These are phyloP conservation scores for Tricholaema leucomelas DNA, from an alignment of 2,113 vertebrate genomes.

Conservation along the genomic window DNA sequence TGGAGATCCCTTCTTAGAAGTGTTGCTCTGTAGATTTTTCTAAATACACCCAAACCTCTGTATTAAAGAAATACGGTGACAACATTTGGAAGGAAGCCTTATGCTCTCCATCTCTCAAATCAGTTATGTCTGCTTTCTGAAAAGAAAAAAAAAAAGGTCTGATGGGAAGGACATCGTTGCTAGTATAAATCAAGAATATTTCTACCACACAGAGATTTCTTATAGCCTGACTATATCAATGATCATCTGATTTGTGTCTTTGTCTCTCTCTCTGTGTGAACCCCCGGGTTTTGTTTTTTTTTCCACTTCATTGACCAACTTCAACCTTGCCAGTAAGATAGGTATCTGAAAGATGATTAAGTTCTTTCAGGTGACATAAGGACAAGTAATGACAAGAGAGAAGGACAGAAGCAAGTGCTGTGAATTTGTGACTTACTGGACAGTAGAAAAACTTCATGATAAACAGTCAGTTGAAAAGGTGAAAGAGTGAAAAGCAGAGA, in stretches of 20 bases:
- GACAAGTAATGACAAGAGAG: neutral
- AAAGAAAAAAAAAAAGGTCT: neutral
- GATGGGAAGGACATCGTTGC: neutral
- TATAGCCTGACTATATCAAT: neutral
- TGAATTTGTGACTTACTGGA: neutral
- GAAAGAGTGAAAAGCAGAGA: neutral
- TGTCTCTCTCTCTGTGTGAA: neutral
- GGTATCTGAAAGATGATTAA: neutral
- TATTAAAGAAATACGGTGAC: neutral
- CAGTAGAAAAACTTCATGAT: neutral
- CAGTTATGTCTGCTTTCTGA: neutral
- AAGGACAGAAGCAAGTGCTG: neutral
- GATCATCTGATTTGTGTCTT: constrained; percentile 29
- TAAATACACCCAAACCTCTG: neutral
- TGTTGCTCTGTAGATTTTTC: neutral
- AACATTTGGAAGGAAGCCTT: neutral
- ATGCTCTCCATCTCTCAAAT: neutral
- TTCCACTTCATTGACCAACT: neutral
- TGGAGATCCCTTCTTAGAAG: neutral
- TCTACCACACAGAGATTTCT: neutral
- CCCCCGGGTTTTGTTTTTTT: neutral
- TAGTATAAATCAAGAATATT: constrained; percentile 9
- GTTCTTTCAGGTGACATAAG: neutral
- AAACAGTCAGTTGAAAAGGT: neutral
- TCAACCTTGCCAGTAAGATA: neutral